Evolutionary conservation across 2,797 vertebrate species (phyloP).

Genomic region (Carduelis carduelis): DNA sequence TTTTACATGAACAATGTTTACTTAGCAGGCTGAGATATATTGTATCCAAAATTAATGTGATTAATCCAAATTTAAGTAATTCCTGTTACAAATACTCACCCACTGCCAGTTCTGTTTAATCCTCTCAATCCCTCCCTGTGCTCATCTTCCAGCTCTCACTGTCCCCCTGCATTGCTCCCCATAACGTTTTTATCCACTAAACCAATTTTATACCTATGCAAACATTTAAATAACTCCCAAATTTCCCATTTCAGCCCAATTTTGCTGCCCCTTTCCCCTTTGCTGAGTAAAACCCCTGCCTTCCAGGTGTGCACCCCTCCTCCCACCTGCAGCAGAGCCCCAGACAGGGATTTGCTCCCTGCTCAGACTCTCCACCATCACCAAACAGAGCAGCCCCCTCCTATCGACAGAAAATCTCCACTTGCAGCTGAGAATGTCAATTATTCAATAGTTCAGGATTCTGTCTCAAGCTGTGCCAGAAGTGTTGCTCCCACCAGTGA

Average conservation of each 20-base stretch:
- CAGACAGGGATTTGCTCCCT: background rate
- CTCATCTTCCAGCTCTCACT: background rate
- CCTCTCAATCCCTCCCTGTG: background rate
- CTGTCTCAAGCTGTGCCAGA: constrained; percentile 20
- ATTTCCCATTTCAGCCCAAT: background rate
- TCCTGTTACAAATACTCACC: background rate
- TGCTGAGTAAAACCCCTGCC: too few relatives aligned
- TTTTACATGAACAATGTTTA: background rate
- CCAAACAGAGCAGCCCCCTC: background rate
- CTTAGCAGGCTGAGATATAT: background rate
- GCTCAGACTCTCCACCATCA: background rate
- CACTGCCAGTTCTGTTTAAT: background rate
- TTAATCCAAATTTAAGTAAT: background rate
- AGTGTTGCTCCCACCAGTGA: background rate
- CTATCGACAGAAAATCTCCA: background rate
- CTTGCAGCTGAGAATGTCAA: background rate
- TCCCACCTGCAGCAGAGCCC: background rate
- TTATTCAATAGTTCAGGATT: constrained; percentile 8
- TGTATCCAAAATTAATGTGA: background rate
- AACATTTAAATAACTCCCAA: background rate
- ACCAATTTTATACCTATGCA: background rate
- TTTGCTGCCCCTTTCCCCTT: background rate
- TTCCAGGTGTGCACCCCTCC: background rate
- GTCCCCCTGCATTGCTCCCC: background rate
- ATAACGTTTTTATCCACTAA: background rate